Base-by-base conservation (phyloP, 2,797 vertebrate genomes). In the Hoplostethus atlanticus region DNA sequence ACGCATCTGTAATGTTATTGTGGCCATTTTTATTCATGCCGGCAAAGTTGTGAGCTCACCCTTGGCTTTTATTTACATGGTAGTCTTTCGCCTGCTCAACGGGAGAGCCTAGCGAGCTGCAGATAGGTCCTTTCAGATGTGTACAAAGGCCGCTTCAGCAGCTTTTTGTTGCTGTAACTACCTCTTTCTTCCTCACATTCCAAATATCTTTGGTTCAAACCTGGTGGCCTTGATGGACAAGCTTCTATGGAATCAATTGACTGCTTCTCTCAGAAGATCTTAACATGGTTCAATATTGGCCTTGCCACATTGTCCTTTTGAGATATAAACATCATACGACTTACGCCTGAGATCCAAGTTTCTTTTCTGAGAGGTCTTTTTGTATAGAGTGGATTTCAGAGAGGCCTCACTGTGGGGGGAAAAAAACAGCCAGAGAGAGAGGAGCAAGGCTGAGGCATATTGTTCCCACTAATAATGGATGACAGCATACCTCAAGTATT, bases 211-310 rank as follows among this genome's bases (percentile, higher is more conserved):
- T 94, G 91, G 91, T 93, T 93, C 88, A 90, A 89, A 94, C 90
- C 89, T 90, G 91, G 89, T 91, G 92, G 91, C 94, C 93, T 95
- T 94, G 93, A 94, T 94, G 89, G 89, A 91, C 86, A 91, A 87
- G 88, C 88, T 94, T 93, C 89, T 91, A 91, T 92, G 88, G 91
- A 94, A 93, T 94, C 92, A 94, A 93, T 94, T 82, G 90, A 80
- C 89, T 92, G 84, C 85, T 90, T 93, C 90, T 90, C 86, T 91
- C 81, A 84, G 89, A 87, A 91, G 91, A 93, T 94, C 92, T 93
- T 92, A 91, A 90, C 90, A 83, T 86, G 89, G 89, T 93, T 94
- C 93, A 92, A 91, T 89, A 87, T 91, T 88, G 91, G 92, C 93
- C 94, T 94, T 92, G 92, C 87, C 79, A 89, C 87, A 90, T 92